A percentile compares a stretch with the other conserved stretches of the same genome.
These are phyloP conservation scores for Borostomias antarcticus DNA, from an alignment of 2,797 vertebrate genomes.

Conservation along the genomic window DNA sequence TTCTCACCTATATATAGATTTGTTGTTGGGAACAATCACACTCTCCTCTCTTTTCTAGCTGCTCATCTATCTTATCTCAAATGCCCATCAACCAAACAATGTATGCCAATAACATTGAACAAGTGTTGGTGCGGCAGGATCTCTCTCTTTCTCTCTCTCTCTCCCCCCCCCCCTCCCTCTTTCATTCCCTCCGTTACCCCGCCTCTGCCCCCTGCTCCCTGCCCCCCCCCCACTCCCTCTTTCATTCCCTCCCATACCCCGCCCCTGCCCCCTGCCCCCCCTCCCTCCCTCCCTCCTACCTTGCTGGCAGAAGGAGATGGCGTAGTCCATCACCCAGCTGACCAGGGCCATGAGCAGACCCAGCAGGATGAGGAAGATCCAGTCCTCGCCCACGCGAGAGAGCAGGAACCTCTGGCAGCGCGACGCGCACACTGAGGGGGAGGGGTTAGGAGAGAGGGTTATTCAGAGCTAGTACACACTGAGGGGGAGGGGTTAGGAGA, in stretches of 20 bases:
- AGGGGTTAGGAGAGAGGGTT: slow-evolving; percentile 1
- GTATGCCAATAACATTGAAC: too few relatives aligned
- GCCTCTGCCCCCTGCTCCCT: background rate
- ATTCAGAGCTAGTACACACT: too few relatives aligned
- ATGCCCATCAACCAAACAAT: too few relatives aligned
- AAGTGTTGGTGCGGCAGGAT: too few relatives aligned
- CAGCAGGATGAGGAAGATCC: slow-evolving; percentile 97
- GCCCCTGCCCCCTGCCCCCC: too few relatives aligned
- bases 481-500: background rate
- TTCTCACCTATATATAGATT: background rate
- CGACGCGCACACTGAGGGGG: slow-evolving; percentile 82
- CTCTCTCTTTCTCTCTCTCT: background rate
- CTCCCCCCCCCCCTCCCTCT: background rate
- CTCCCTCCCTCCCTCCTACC: slow-evolving; percentile 74
- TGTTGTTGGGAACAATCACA: background rate
- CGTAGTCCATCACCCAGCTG: slow-evolving; percentile 99
- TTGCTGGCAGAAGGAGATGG: slow-evolving; percentile 95
- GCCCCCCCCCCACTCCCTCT: background rate
- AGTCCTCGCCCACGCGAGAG: slow-evolving; percentile 95
- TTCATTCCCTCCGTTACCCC: background rate
- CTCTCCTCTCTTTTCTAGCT: background rate
- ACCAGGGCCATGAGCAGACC: slow-evolving; percentile 96
- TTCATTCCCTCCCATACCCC: too few relatives aligned
- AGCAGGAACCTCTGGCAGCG: slow-evolving; percentile 92
- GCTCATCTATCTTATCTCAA: too few relatives aligned